A percentile compares a stretch with the other conserved stretches of the same genome.
These are phyloP conservation scores for Ryuthela nishihirai DNA, from an alignment of 2,888 invertebrate genomes.

Conservation along the genomic window DNA sequence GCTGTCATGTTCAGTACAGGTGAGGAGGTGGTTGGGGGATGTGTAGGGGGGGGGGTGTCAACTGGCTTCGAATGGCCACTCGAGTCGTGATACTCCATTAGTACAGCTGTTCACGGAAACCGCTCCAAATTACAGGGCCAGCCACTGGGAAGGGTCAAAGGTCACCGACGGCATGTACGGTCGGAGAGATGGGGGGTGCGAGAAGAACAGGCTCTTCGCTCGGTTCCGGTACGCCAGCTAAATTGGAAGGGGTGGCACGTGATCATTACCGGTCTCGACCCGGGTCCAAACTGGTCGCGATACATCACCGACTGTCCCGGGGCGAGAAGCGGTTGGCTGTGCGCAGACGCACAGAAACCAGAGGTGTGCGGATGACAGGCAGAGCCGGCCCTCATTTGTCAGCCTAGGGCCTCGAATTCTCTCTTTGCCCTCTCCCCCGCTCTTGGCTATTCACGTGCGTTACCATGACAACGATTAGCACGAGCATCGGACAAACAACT, in stretches of 20 bases:
- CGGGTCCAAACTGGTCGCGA: constrained; percentile 13
- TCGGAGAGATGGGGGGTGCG: constrained; percentile 26
- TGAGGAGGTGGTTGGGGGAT: too few species aligned
- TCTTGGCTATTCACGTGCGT: too few species aligned
- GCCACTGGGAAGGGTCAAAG: constrained; percentile 5
- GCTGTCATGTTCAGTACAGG: too few species aligned
- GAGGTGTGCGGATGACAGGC: too few species aligned
- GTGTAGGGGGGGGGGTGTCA: too few species aligned
- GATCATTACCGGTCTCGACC: constrained; percentile 36
- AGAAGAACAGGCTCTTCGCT: neutral
- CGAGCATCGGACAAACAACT: too few species aligned
- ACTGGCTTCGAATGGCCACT: too few species aligned
- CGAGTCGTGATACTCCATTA: constrained; percentile 34
- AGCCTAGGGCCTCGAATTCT: too few species aligned
- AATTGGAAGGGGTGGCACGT: constrained; percentile 37
- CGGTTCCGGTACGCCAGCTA: constrained; percentile 29
- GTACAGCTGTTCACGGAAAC: constrained; percentile 13
- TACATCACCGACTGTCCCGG: constrained; percentile 24
- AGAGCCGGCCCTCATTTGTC: too few species aligned
- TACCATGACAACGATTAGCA: too few species aligned
- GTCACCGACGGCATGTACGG: constrained; percentile 21
- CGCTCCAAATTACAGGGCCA: constrained; percentile 28
- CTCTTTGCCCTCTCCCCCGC: too few species aligned
- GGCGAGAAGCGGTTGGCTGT: constrained; percentile 10
- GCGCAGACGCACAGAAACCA: neutral